Base-by-base conservation (phyloP, 2,113 vertebrate genomes). In the Amphilophus citrinellus region DNA sequence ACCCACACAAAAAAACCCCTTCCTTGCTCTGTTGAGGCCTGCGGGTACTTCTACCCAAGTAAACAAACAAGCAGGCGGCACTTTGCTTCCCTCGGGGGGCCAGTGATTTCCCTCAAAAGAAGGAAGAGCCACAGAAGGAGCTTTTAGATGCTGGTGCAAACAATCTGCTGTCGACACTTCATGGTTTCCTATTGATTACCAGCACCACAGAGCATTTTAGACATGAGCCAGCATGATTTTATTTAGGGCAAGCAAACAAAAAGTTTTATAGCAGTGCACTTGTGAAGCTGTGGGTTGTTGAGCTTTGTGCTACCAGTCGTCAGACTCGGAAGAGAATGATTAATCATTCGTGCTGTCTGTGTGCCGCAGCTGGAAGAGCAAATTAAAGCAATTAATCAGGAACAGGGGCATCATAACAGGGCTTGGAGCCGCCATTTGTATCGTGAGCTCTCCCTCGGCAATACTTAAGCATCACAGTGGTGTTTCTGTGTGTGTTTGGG, bases 361-460 rank as follows among this genome's bases (percentile, higher is more conserved):
- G 71, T 77, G 77, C 53, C 78, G 76, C 82, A 89, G 65, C 82
- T 83, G 83, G 59, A 87, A 86, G 84, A 90, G 71, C 27, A 91
- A 91, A 94, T 92, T 42, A 90, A 93, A 91, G 86, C 79, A 84
- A 88, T 92, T 90, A 81, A 87, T 94, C 91, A 87, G 39, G 37
- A 22, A 20, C 18, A 13, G 76, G n/a, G 20, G 50, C 79, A 56
- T 88, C 80, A 83, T 85, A 85, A 86, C 79, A 61, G 61, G 84
- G 65, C 81, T 75, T 65, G 77, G 65, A 76, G 83, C 66, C 79
- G 68, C 78, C 62, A 44, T 83, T 84, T 80, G 27, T 78, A 61
- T 84, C 81, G 59, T 81, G 71, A 83, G 80, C 80, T 58, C 47
- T 66, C 61, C 78, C 79, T 68, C 22, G 22, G 83, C 63, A 76